These are phyloP conservation scores for Drepana falcataria DNA, from an alignment of 2,888 invertebrate species.

Conservation along the genomic window DNA sequence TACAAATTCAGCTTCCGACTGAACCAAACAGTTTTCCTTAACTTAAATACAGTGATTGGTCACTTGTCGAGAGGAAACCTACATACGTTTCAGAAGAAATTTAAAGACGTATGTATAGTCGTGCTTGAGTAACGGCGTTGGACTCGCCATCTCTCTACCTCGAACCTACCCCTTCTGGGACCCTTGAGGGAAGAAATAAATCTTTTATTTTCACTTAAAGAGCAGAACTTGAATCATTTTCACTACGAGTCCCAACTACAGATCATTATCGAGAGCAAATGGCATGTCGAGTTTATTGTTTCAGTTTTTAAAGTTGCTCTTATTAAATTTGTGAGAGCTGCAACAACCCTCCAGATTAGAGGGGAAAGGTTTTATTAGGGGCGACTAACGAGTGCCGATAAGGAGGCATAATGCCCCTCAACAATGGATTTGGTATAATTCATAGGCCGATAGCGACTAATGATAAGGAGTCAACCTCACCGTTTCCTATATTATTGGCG, in stretches of 20 bases:
- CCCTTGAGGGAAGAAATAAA: background rate
- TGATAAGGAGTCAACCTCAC: background rate
- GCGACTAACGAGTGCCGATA: constrained; percentile 74
- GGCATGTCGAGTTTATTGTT: constrained; percentile 43
- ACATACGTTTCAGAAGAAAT: no score
- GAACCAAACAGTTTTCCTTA: no score
- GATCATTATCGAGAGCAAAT: constrained; percentile 16
- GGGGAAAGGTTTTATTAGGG: constrained; percentile 73
- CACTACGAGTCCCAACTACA: constrained; percentile 5
- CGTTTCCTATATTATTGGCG: background rate
- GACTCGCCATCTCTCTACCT: no score
- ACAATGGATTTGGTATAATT: constrained; percentile 27
- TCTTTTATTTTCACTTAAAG: background rate
- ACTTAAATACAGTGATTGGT: no score
- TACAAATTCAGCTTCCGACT: no score
- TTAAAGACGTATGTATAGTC: no score
- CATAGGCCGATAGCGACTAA: constrained; percentile 17
- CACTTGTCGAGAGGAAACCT: no score
- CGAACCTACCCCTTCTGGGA: no score
- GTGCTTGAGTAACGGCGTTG: no score
- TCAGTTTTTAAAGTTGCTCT: constrained; percentile 70
- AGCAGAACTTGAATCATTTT: background rate
- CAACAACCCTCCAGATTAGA: constrained; percentile 68
- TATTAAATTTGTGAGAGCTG: constrained; percentile 72
- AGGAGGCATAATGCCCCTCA: constrained; percentile 69